Evolutionary conservation across 2,888 invertebrate species (phyloP), one percentile per base, ranked within the genome.

Genomic region (Eilema depressum): DNA sequence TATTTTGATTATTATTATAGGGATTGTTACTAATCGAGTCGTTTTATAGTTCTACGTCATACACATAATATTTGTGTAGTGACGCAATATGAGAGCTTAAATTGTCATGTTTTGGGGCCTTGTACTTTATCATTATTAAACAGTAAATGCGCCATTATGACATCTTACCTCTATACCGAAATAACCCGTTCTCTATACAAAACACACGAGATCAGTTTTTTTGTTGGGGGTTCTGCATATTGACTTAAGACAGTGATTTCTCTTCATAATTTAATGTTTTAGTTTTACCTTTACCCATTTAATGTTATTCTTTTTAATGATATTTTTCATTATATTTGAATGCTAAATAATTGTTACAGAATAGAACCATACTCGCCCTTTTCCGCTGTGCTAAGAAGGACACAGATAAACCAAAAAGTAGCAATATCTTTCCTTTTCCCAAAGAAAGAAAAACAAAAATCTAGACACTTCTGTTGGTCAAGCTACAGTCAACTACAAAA

Each of bases 131-230:
- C 71, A 70, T 66, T 72, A 70, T 82, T 68, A 75, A 82, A 83
- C 80, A 83, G 80, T 80, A 82, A 82, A 81, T 75, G 77, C 73
- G 73, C 78, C 68, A 78, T 70, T 80, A 80, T 81, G 79, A 84
- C 79, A 79, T 77, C 79, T 85, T 73, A 82, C 69, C 77, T 79
- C 81, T 78, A 10, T 28, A n/a, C 26, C 33, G 2, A 47, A 47
- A 53, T 23, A 20, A 20, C 20, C 20, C 47, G 47, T 47, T 47
- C 47, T 26, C 26, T 26, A 30, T 53, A 41, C 41, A 41, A 14
- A 41, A 41, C 12, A 37, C 17, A 47, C 25, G 23, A 12, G 26
- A 14, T 30, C 23, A 68, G 77, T 75, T 75, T 77, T n/a, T 74
- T 2, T 28, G 33, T 37, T 62, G 20, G 75, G 75, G 68, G 67